Evolutionary conservation across 2,113 vertebrate species (phyloP), one percentile per base, ranked within the genome.

Genomic region (Daboia siamensis): DNA sequence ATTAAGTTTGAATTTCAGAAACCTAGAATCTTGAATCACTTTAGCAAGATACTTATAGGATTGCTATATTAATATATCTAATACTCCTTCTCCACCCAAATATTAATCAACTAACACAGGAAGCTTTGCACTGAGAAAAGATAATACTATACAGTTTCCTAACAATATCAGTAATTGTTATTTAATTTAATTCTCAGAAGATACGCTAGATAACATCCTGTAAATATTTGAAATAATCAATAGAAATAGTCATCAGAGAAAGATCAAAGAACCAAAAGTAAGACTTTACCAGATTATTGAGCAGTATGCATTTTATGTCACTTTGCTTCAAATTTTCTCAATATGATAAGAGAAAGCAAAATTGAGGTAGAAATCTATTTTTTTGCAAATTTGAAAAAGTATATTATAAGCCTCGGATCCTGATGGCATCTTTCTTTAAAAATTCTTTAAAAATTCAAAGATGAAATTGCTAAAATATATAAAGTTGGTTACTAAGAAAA

Each of bases 61-160:
- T 90, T 90, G 44, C 24, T 64, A 0, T 64, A 26, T 89, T 24
- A 89, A 29, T n/a, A 89, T 89, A 61, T 15, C 24, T 39, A 55
- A 48, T 46, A 5, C 11, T 48, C 5, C 69, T 7, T 6, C 2
- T 44, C 24, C 23, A 86, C 5, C 9, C 48, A 52, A 95, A 96
- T 96, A 33, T 17, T 33, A 86, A 94, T 95, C 95, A 91, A 94
- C 39, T 21, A 12, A 24, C 92, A 94, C 93, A 97, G 86, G 95
- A 95, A 95, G 96, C 96, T 95, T 97, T 96, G 94, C 91, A 95
- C 90, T 94, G 7, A 84, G 92, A 90, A 91, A 33, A 74, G 13
- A 95, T 57, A 85, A 48, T 46, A 84, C 15, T 12, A 86, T 44
- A 85, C 1, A n/a, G n/a, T 39, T 86, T 86, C 33, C 48, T 54